Evolutionary conservation across 2,888 invertebrate species (phyloP), one percentile per base, ranked within the genome.

Genomic region (Cordylochernes scorpioides): DNA sequence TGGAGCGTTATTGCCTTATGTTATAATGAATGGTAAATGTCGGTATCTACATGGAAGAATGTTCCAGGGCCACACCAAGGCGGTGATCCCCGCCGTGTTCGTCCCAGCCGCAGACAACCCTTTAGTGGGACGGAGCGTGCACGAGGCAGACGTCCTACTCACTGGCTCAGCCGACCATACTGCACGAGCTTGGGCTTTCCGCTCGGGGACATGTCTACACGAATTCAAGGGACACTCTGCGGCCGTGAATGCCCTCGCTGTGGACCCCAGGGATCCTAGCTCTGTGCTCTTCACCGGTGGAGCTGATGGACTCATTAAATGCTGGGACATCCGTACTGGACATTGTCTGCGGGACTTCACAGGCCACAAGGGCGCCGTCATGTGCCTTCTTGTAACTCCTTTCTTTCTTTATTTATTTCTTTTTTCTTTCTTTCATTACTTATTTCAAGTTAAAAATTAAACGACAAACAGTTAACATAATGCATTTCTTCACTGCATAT

Each of bases 141-240:
- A 17, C 16, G 36, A 39, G 15, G 53, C 52, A 4, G 49, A 52
- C 32, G 36, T 50, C 7, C 42, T 60, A 15, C 53, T 58, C 39
- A 57, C 59, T 3, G 59, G 58, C 25, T 52, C 55, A 33, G 52
- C 54, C 3, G 60, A 60, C 40, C 46, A 47, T 34, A 54, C 53
- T 3, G 49, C 56, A 17, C 42, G 53, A 5, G 51, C 52, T 5
- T 60, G 59, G 59, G 53, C 56, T 10, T 48, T 55, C 5, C 54
- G 56, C 35, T 53, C 55, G 32, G 57, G 55, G 2, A 52, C 52
- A 35, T 39, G 39, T 13, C 33, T 45, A 10, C 43, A 43, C 28
- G 44, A 45, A 29, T 44, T 48, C 24, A 39, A 40, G 24, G 58
- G 56, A 3, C 60, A 60, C 43, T 47, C 44, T 7, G 55, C 51